Percentiles rank a stretch among this genome's conserved stretches.
Conservation (phyloP, 2,113 vertebrate species). For the Tychaedon coryphoeus region DNA sequence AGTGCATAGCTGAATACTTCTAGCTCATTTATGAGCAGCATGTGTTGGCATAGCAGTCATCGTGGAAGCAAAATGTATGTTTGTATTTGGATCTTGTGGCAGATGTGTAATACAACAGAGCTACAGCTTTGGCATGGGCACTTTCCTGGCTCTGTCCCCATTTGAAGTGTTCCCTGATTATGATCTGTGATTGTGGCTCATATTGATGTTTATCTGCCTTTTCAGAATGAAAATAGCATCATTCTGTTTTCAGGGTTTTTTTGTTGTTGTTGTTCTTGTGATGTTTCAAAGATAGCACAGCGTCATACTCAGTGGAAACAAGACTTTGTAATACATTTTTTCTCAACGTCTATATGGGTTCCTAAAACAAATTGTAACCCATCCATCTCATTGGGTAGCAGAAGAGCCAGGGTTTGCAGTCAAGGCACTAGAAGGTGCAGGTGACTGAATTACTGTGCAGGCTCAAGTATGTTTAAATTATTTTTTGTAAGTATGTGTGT, state of each 20-base stretch:
- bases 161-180: background rate
- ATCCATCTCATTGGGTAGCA: background rate
- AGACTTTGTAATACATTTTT: background rate
- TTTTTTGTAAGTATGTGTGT: background rate
- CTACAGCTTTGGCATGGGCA: background rate
- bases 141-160: background rate
- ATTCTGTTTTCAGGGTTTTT: background rate
- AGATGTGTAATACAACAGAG: background rate
- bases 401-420: background rate
- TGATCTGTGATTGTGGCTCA: background rate
- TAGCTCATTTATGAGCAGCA: background rate
- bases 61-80: background rate
- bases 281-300: background rate
- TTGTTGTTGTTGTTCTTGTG: background rate
- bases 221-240: background rate
- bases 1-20: background rate
- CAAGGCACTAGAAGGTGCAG: background rate
- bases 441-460: background rate
- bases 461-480: background rate
- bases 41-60: background rate
- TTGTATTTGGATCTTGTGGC: background rate
- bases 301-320: background rate
- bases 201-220: background rate
- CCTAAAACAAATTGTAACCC: background rate
- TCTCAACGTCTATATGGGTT: background rate